These are phyloP conservation scores for Pristionchus mayeri DNA, from an alignment of 2,888 invertebrate genomes.

Conservation along the genomic window DNA sequence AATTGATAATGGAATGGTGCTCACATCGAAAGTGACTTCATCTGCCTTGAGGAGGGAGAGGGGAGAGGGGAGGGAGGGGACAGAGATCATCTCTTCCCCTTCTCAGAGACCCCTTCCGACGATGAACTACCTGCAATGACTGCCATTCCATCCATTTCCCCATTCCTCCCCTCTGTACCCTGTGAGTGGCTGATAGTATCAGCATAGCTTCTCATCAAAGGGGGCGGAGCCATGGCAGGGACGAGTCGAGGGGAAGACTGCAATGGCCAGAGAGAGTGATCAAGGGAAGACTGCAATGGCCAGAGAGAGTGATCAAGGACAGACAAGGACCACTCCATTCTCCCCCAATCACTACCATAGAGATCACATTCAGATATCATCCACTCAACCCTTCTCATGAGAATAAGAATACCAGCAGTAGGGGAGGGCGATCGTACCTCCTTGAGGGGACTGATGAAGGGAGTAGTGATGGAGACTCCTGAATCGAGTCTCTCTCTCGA, in stretches of 20 bases:
- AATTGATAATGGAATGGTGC: background rate
- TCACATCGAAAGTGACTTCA: background rate
- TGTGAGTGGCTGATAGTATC: background rate
- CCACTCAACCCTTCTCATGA: too few species aligned
- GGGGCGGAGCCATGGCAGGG: background rate
- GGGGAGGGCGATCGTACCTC: too few species aligned
- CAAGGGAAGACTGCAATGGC: too few species aligned
- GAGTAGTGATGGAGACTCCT: background rate
- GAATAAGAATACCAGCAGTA: too few species aligned
- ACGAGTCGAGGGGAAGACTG: background rate
- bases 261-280: too few species aligned
- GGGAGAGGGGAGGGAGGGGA: background rate
- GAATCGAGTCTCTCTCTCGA: background rate
- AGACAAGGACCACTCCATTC: background rate
- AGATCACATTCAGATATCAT: background rate
- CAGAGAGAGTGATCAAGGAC: too few species aligned
- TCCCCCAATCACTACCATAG: background rate
- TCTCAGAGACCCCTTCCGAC: background rate
- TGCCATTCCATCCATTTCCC: too few species aligned
- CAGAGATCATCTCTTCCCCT: background rate
- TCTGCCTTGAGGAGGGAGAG: background rate
- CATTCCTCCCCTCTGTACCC: background rate
- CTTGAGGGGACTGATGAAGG: background rate
- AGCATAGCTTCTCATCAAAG: slow-evolving; percentile 1
- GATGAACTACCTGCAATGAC: background rate